These are phyloP conservation scores for Notolabrus celidotus DNA, from an alignment of 2,797 vertebrate species.

Conservation along the genomic window DNA sequence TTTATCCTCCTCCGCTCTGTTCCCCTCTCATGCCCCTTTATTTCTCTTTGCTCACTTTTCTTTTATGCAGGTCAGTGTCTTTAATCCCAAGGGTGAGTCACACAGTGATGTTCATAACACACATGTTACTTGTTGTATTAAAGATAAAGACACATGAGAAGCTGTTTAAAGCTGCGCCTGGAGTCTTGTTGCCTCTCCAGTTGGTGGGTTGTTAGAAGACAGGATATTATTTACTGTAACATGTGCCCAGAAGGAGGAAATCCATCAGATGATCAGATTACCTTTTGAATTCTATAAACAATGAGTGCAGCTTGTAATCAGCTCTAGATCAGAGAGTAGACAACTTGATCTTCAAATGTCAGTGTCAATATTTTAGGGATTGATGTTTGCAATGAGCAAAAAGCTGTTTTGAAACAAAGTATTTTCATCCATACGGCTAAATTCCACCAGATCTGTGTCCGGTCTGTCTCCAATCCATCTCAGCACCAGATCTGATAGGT, in stretches of 20 bases:
- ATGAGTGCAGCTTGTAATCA: too few relatives aligned
- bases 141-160: conserved; percentile 37
- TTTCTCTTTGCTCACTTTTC: conserved; percentile 9
- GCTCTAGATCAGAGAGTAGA: too few relatives aligned
- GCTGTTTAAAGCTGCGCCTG: conserved; percentile 15
- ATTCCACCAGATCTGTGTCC: too few relatives aligned
- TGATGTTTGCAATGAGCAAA: too few relatives aligned
- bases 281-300: too few relatives aligned
- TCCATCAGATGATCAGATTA: too few relatives aligned
- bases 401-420: too few relatives aligned
- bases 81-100: conserved; percentile 35
- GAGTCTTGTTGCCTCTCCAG: conserved; percentile 1
- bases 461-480: too few relatives aligned
- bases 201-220: neutral
- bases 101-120: conserved; percentile 23
- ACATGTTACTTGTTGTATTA: conserved; percentile 45
- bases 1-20: conserved; percentile 46
- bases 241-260: neutral
- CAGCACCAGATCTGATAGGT: too few relatives aligned
- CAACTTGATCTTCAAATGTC: too few relatives aligned
- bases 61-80: conserved; percentile 24
- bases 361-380: too few relatives aligned
- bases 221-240: conserved; percentile 4
- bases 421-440: too few relatives aligned
- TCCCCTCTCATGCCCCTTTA: conserved; percentile 8